phyloP scores from a whole-genome alignment of 2,797 vertebrate genomes.

The Sciurus vulgaris region DNA sequence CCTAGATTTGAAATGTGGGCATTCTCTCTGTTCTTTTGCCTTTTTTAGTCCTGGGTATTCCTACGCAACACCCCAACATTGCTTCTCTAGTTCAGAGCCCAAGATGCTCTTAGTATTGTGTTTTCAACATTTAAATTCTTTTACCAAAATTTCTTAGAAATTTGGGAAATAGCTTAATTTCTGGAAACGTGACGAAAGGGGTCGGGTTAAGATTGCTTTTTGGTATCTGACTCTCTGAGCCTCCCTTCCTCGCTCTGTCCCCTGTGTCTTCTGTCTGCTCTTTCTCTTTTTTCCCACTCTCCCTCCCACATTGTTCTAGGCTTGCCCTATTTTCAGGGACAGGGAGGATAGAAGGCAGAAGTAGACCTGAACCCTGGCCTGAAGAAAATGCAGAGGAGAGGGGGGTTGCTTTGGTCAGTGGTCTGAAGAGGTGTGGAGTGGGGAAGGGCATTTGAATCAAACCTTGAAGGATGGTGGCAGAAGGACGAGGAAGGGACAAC shows the following conservation, averaged over 20 bases:
- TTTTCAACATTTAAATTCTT: background rate
- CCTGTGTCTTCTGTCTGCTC: background rate
- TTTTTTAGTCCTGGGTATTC: background rate
- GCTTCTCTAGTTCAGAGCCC: background rate
- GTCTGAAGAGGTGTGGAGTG: rapidly evolving
- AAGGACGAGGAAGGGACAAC: rapidly evolving
- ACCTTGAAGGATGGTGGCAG: background rate
- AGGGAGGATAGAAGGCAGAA: too few species aligned
- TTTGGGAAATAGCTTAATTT: background rate
- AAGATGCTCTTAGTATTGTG: background rate
- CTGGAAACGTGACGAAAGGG: rapidly evolving
- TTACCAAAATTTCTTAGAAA: background rate
- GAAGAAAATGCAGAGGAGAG: background rate
- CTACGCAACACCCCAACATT: background rate
- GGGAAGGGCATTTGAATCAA: background rate
- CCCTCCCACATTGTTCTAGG: too few species aligned
- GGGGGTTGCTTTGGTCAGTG: rapidly evolving
- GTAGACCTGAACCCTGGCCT: too few species aligned
- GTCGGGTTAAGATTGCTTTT: background rate
- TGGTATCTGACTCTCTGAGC: background rate
- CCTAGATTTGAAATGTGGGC: rapidly evolving
- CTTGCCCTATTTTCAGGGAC: background rate
- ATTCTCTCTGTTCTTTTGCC: rapidly evolving
- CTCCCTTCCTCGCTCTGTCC: background rate
- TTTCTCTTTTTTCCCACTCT: background rate